Conservation (phyloP, 2,888 invertebrate genomes). For the Rutpela maculata region DNA sequence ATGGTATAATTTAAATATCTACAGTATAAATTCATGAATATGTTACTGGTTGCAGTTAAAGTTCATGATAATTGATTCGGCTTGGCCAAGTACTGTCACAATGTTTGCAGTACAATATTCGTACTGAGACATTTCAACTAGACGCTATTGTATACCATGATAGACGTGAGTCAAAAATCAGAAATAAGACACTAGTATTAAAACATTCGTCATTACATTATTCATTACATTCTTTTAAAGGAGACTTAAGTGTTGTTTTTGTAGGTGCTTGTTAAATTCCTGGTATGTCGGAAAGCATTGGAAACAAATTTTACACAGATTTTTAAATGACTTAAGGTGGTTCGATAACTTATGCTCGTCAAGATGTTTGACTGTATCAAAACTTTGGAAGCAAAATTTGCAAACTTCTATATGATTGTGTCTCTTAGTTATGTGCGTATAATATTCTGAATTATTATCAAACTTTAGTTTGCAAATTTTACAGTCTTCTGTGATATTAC, state of each 20-base stretch:
- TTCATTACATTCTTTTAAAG: neutral
- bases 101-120: too few species aligned
- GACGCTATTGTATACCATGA: too few species aligned
- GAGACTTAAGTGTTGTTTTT: slow-evolving; percentile 33
- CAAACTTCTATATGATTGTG: slow-evolving; percentile 31
- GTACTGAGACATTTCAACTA: too few species aligned
- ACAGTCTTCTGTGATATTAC: slow-evolving; percentile 28
- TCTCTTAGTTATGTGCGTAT: slow-evolving; percentile 27
- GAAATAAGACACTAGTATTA: too few species aligned
- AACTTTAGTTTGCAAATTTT: slow-evolving; percentile 22
- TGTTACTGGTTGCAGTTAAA: too few species aligned
- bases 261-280: slow-evolving; percentile 37
- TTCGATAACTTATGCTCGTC: slow-evolving; percentile 34
- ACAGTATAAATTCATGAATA: too few species aligned
- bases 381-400: slow-evolving; percentile 43
- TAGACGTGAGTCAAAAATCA: too few species aligned
- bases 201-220: too few species aligned
- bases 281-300: slow-evolving; percentile 32
- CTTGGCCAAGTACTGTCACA: too few species aligned
- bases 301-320: slow-evolving; percentile 44
- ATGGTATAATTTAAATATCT: too few species aligned
- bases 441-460: slow-evolving; percentile 29
- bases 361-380: slow-evolving; percentile 10
- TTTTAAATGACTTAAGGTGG: slow-evolving; percentile 44
- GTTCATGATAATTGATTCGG: too few species aligned